Percentiles rank a stretch among this genome's conserved stretches.
These are phyloP conservation scores for Etheostoma nigrum DNA, from an alignment of 2,797 vertebrate species.

Conservation along the genomic window DNA sequence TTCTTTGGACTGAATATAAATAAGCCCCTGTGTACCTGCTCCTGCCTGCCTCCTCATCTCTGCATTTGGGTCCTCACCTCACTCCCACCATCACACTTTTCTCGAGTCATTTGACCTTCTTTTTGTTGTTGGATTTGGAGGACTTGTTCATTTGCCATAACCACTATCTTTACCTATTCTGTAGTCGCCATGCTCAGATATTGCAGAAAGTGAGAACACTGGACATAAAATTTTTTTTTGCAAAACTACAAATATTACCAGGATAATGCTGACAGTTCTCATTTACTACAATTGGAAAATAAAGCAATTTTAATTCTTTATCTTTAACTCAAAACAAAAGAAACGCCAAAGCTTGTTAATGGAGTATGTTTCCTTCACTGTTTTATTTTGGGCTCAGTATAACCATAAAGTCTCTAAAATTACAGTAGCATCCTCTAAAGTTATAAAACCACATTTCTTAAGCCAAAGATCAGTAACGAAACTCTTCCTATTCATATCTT, in stretches of 20 bases:
- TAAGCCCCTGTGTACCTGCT: too few relatives aligned
- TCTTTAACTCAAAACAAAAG: constrained; percentile 11
- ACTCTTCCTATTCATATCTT: constrained; percentile 23
- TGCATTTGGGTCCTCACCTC: too few relatives aligned
- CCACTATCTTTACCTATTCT: too few relatives aligned
- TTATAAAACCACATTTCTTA: constrained; percentile 23
- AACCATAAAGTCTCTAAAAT: neutral
- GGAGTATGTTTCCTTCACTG: neutral
- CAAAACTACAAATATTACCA: neutral
- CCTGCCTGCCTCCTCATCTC: too few relatives aligned
- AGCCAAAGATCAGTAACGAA: constrained; percentile 29
- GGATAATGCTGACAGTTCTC: neutral
- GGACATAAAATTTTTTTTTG: neutral
- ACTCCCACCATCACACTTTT: too few relatives aligned
- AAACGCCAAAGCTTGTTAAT: neutral
- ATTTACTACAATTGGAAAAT: neutral
- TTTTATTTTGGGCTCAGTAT: constrained; percentile 16
- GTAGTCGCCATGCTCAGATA: neutral
- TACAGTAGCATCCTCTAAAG: constrained; percentile 8
- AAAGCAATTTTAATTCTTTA: neutral
- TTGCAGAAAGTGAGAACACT: neutral
- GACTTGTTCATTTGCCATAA: neutral
- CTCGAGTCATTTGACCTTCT: too few relatives aligned
- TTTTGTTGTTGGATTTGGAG: neutral
- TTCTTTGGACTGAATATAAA: too few relatives aligned